Evolutionary conservation across 2,113 vertebrate species (phyloP).

Genomic region (Pelmatolapia mariae): DNA sequence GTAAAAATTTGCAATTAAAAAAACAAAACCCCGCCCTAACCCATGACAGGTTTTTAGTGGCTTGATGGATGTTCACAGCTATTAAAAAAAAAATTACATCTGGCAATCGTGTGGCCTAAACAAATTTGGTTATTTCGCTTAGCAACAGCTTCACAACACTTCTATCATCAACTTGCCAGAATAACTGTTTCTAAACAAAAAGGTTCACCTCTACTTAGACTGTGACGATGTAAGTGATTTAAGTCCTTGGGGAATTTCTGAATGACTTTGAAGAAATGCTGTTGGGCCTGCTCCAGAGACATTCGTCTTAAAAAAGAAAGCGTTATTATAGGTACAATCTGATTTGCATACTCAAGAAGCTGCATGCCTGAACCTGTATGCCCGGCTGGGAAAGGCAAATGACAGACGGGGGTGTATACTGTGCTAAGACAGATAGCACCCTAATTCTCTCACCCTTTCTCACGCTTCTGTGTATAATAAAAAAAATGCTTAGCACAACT

Average conservation of each 20-base stretch:
- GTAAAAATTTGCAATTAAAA: neutral
- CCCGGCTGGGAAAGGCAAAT: neutral
- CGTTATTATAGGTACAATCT: neutral
- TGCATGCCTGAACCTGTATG: conserved; percentile 13
- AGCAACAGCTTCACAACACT: neutral
- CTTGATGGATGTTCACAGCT: neutral
- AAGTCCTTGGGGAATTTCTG: neutral
- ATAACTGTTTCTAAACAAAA: neutral
- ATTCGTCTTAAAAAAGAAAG: neutral
- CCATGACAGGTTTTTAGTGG: neutral
- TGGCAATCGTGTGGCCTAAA: neutral
- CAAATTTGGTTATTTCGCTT: too few species aligned
- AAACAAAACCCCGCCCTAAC: neutral
- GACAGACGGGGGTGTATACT: neutral
- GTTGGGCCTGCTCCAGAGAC: conserved; percentile 9
- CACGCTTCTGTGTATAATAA: accelerated
- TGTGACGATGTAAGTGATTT: neutral
- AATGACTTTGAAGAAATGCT: neutral
- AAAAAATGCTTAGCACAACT: neutral
- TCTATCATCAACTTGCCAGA: neutral
- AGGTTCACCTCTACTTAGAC: neutral
- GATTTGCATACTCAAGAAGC: conserved; percentile 65
- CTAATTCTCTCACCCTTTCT: neutral
- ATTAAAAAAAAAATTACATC: neutral
- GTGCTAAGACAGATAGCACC: neutral